Evolutionary conservation across 2,797 vertebrate species (phyloP).

Genomic region (Amphiprion clarkii): DNA sequence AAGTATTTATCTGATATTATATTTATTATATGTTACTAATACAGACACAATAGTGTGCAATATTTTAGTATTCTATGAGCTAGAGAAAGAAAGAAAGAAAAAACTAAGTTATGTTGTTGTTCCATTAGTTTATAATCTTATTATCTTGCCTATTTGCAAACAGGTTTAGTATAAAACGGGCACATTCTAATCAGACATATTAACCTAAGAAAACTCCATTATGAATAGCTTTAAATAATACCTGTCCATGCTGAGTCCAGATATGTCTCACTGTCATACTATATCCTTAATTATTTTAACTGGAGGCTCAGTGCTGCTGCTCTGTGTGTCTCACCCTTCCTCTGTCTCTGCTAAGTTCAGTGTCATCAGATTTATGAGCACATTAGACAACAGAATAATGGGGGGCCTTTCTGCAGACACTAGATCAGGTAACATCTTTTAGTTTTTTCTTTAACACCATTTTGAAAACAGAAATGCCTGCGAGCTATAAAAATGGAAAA

Average conservation of each 20-base stretch:
- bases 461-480: conserved; percentile 26
- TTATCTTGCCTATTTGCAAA: too few species aligned
- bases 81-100: too few species aligned
- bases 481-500: conserved; percentile 5
- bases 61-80: too few species aligned
- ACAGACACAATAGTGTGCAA: too few species aligned
- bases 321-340: conserved; percentile 7
- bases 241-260: not conserved
- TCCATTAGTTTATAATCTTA: too few species aligned
- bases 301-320: not conserved
- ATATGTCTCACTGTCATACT: too few species aligned
- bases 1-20: not conserved
- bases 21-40: too few species aligned
- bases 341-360: conserved; percentile 23
- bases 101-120: too few species aligned
- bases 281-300: not conserved
- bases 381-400: not conserved
- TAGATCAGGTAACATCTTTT: conserved; percentile 36
- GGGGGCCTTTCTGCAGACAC: conserved; percentile 6
- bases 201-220: not conserved
- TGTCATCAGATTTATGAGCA: conserved; percentile 44
- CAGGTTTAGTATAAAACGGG: not conserved
- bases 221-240: not conserved
- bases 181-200: not conserved
- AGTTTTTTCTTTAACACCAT: conserved; percentile 23